Percentiles rank a stretch among this genome's conserved stretches.
phyloP scores from a whole-genome alignment of 2,797 vertebrate species.

The Sebastes minor region DNA sequence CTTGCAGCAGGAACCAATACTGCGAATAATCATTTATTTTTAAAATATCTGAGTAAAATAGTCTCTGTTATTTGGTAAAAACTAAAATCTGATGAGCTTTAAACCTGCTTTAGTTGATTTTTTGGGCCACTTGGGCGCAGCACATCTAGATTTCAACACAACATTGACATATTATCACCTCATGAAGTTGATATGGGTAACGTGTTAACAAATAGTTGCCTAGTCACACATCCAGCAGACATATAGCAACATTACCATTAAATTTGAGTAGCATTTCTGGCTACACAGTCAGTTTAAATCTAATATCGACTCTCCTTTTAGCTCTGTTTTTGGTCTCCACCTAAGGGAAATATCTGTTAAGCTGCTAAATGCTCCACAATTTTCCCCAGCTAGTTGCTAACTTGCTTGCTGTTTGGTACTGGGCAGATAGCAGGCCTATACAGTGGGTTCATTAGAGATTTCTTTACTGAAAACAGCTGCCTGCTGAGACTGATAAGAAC shows the following conservation, averaged over 20 bases:
- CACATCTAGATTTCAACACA: not conserved
- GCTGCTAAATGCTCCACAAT: not conserved
- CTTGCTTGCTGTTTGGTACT: not conserved
- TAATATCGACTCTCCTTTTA: not conserved
- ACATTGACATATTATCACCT: not conserved
- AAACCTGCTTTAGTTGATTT: not conserved
- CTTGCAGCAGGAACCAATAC: not conserved
- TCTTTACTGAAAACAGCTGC: not conserved
- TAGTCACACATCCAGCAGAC: not conserved
- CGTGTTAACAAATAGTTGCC: not conserved
- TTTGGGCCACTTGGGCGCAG: not conserved
- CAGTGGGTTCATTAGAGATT: too few species aligned
- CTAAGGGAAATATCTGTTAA: not conserved
- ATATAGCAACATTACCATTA: rapidly evolving
- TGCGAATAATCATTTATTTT: not conserved
- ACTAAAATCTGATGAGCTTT: not conserved
- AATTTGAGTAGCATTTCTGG: too few species aligned
- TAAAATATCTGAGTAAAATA: not conserved
- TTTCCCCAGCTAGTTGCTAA: too few species aligned
- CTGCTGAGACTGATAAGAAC: not conserved
- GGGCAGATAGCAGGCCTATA: not conserved
- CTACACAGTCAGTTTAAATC: too few species aligned
- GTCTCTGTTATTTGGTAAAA: not conserved
- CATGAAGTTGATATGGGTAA: not conserved
- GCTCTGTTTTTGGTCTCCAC: not conserved